Base-by-base conservation (phyloP, 2,888 invertebrate species). In the Galerucella nymphaeae region DNA sequence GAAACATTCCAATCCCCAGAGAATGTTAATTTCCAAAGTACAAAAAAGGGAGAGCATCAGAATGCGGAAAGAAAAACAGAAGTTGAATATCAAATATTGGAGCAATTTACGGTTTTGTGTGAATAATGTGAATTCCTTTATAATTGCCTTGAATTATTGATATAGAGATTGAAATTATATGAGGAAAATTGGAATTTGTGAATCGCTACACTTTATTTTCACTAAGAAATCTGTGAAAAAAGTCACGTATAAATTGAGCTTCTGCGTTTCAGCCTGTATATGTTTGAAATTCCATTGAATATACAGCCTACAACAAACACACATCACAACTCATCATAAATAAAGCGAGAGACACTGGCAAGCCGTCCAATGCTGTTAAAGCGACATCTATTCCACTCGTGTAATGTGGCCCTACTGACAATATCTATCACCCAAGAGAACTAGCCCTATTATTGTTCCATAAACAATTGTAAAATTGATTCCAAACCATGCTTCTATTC, bases 381-480 rank as follows among this genome's bases (percentile, higher is more conserved):
- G 75, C 30, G 76, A 79, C 80, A 79, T 79, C 79, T 80, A 80
- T 59, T 38, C 59, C 77, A 80, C 79, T 72, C 77, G 76, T 79
- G 81, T 81, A 79, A 77, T 72, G 73, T 70, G 68, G 68, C 73
- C 71, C 74, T 74, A 74, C 69, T 77, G 74, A 71, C 76, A 75
- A 81, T 80, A 82, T 83, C 80, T 77, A 81, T 80, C 81, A 81
- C 78, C 75, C 79, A 77, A 73, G 77, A 76, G 80, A 59, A 75
- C 77, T 80, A 75, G 70, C 77, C 75, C 78, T 71, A 77, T 82
- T 81, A 82, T 83, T 82, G 83, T 83, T 80, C 82, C 78, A 77
- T 83, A 81, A 83, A 82, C 83, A 83, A 83, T 84, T 83, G 81
- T 80, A 80, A 81, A 81, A 82, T 81, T 78, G 82, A 83, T 83